Evolutionary conservation across 1,140 invertebrate genomes (phyloP).

Genomic region (Yoshiicerus persimilis): DNA sequence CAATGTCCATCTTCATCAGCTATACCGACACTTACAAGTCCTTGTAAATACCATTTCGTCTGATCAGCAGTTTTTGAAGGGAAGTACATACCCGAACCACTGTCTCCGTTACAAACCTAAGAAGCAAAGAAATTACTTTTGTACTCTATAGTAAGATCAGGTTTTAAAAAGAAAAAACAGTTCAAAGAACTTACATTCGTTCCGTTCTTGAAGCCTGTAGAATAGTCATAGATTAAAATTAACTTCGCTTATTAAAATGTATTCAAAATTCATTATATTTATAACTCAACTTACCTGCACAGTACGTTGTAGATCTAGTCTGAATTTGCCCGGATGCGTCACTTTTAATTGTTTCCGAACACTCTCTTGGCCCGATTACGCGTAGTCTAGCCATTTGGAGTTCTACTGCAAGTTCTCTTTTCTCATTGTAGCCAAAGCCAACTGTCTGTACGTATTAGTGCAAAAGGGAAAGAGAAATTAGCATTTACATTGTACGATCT

Average conservation of each 20-base stretch:
- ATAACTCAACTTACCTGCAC: slow-evolving; percentile 43
- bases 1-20: slow-evolving; percentile 32
- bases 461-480: not conserved
- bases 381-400: slow-evolving; percentile 31
- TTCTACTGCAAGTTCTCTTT: slow-evolving; percentile 22
- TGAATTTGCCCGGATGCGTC: not conserved
- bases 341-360: slow-evolving; percentile 28
- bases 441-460: slow-evolving; percentile 28
- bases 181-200: not conserved
- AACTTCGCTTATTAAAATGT: no score
- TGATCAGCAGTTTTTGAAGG: not conserved
- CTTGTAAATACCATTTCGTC: slow-evolving; percentile 45
- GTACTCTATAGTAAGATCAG: no score
- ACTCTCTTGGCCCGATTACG: slow-evolving; percentile 35
- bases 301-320: slow-evolving; percentile 43
- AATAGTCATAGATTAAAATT: no score
- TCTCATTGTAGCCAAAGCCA: slow-evolving; percentile 39
- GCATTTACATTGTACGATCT: no score
- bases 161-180: no score
- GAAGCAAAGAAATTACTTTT: not conserved
- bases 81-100: slow-evolving; percentile 46
- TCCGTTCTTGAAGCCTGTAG: slow-evolving; percentile 33
- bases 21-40: slow-evolving; percentile 41
- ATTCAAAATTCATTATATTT: no score
- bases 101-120: slow-evolving; percentile 46